Evolutionary conservation across 2,888 invertebrate species (phyloP).

Genomic region (Hydrotaea cyrtoneurina): DNA sequence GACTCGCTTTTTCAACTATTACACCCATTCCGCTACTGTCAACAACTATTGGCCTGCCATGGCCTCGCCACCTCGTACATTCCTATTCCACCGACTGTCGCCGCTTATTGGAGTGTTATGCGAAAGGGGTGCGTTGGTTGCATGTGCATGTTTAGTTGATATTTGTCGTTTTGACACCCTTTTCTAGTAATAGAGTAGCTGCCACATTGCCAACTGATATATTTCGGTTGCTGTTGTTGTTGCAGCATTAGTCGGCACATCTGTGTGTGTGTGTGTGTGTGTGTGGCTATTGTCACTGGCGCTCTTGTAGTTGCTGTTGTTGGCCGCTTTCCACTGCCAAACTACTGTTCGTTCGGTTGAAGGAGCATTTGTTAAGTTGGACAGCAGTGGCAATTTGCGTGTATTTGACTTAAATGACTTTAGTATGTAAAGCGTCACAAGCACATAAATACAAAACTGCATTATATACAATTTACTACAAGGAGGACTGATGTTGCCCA

Average conservation of each 20-base stretch:
- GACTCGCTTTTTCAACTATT: too few species aligned
- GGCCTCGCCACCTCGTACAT: too few species aligned
- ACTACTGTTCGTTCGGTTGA: slow-evolving; percentile 32
- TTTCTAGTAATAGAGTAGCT: slow-evolving; percentile 60
- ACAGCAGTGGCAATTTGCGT: slow-evolving; percentile 68
- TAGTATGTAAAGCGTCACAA: slow-evolving; percentile 65
- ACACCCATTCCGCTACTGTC: too few species aligned
- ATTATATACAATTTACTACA: slow-evolving; percentile 46
- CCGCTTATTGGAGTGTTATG: slow-evolving; percentile 31
- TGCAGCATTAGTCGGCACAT: too few species aligned
- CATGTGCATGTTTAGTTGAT: slow-evolving; percentile 64
- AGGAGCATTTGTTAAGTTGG: slow-evolving; percentile 64
- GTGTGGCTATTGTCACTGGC: slow-evolving; percentile 13
- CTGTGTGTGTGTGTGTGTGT: background rate
- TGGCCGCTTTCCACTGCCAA: slow-evolving; percentile 27
- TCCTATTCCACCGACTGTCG: too few species aligned
- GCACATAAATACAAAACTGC: slow-evolving; percentile 52
- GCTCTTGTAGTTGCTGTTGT: slow-evolving; percentile 17
- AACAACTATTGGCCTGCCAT: too few species aligned
- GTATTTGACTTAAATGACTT: slow-evolving; percentile 71
- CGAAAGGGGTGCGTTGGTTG: slow-evolving; percentile 41
- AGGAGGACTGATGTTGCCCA: background rate
- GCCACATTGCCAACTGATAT: slow-evolving; percentile 56
- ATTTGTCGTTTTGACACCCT: slow-evolving; percentile 69
- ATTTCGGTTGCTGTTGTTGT: slow-evolving; percentile 10